Conservation (phyloP, 2,888 invertebrate genomes). For the Cynaeus angustus region DNA sequence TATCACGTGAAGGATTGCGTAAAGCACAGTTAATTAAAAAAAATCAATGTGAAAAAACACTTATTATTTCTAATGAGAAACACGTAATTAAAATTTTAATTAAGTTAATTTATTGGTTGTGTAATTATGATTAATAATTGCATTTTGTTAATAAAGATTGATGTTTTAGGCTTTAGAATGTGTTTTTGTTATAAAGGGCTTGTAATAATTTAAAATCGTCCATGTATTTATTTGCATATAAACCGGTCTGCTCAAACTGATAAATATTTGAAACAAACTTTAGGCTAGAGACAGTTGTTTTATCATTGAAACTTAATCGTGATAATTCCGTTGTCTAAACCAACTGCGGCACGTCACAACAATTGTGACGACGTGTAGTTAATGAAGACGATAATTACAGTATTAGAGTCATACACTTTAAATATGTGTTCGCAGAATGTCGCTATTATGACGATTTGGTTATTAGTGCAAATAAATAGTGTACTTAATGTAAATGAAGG, state of each 20-base stretch:
- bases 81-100: no score
- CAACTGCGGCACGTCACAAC: not conserved
- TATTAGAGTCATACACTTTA: not conserved
- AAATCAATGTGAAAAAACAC: not conserved
- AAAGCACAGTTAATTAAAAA: not conserved
- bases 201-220: no score
- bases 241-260: no score
- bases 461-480: not conserved
- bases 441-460: not conserved
- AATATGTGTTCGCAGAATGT: not conserved
- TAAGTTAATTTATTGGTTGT: no score
- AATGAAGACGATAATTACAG: not conserved
- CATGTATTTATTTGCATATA: no score
- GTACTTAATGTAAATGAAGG: conserved; percentile 18
- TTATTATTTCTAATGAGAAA: no score
- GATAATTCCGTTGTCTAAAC: not conserved
- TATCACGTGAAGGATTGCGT: conserved; percentile 7
- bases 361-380: not conserved
- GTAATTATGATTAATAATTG: no score
- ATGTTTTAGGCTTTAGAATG: no score
- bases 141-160: no score
- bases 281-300: no score
- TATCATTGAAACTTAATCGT: not conserved
- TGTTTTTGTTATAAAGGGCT: no score
- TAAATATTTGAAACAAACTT: no score